Evolutionary conservation across 2,888 invertebrate genomes (phyloP).

Genomic region (Alsophila aescularia): DNA sequence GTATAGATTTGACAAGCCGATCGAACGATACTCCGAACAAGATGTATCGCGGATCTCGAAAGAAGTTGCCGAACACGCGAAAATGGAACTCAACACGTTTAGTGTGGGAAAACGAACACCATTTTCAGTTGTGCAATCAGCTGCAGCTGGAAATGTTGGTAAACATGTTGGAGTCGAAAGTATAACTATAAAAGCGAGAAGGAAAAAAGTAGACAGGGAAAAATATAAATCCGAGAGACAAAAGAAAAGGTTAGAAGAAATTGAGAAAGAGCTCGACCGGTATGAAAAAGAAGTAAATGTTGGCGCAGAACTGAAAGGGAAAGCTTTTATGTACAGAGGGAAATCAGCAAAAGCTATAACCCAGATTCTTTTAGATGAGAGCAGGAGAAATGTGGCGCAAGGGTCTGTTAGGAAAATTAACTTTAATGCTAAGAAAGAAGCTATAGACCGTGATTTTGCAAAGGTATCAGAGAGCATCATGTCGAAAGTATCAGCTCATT

Average conservation of each 20-base stretch:
- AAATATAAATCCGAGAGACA: slow-evolving; percentile 70
- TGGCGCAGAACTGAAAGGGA: slow-evolving; percentile 79
- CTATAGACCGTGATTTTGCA: slow-evolving; percentile 51
- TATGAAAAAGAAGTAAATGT: slow-evolving; percentile 75
- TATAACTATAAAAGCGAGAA: slow-evolving; percentile 74
- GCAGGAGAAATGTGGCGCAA: slow-evolving; percentile 80
- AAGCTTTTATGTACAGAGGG: slow-evolving; percentile 86
- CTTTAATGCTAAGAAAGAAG: slow-evolving; percentile 53
- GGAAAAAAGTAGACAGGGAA: slow-evolving; percentile 72
- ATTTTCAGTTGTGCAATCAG: slow-evolving; percentile 86
- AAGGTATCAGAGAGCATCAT: slow-evolving; percentile 52
- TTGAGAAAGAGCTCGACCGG: slow-evolving; percentile 65
- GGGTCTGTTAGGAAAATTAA: slow-evolving; percentile 60
- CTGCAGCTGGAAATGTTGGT: slow-evolving; percentile 85
- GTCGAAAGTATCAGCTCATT: slow-evolving; percentile 47
- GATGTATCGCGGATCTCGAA: slow-evolving; percentile 87
- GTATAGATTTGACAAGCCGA: slow-evolving; percentile 86
- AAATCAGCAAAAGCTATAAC: slow-evolving; percentile 91
- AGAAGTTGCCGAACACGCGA: slow-evolving; percentile 88
- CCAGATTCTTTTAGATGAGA: slow-evolving; percentile 86
- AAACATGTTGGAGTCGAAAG: slow-evolving; percentile 86
- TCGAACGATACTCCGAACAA: slow-evolving; percentile 87
- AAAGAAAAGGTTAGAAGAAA: slow-evolving; percentile 75
- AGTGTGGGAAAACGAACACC: slow-evolving; percentile 85
- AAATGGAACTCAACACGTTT: slow-evolving; percentile 86